These are phyloP conservation scores for Stratiomys singularior DNA, from an alignment of 2,888 invertebrate species.

Conservation along the genomic window DNA sequence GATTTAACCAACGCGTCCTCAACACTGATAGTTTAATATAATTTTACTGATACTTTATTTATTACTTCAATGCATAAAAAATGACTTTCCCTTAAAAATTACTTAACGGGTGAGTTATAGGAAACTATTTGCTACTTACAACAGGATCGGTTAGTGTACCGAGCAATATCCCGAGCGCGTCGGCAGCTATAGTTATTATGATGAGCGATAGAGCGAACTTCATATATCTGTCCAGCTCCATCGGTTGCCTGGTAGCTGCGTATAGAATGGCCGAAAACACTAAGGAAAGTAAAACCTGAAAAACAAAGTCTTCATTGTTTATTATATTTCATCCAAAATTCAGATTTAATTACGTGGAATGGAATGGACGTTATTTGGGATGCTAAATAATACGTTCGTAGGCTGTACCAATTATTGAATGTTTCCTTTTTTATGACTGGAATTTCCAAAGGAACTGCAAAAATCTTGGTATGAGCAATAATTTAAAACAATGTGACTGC, in stretches of 20 bases:
- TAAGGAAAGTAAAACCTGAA: slow-evolving; percentile 72
- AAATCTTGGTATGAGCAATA: not conserved
- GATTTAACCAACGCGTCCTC: too few relatives aligned
- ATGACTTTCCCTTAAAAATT: too few relatives aligned
- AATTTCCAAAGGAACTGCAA: slow-evolving; percentile 78
- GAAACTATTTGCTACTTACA: slow-evolving; percentile 67
- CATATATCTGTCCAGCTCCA: slow-evolving; percentile 77
- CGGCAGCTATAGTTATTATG: slow-evolving; percentile 79
- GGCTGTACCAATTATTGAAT: slow-evolving; percentile 87
- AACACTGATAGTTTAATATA: too few relatives aligned
- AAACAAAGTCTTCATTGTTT: not conserved
- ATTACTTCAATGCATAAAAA: too few relatives aligned
- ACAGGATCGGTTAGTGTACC: slow-evolving; percentile 84
- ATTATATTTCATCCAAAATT: not conserved
- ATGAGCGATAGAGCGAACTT: slow-evolving; percentile 80
- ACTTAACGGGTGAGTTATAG: too few relatives aligned
- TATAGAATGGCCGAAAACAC: slow-evolving; percentile 76
- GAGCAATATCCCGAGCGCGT: slow-evolving; percentile 84
- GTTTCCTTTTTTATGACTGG: slow-evolving; percentile 79
- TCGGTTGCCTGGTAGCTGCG: slow-evolving; percentile 85
- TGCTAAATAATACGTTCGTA: slow-evolving; percentile 81
- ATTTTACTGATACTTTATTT: too few relatives aligned
- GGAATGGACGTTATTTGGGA: slow-evolving; percentile 77
- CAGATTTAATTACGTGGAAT: slow-evolving; percentile 69
- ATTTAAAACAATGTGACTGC: slow-evolving; percentile 49